Conservation (phyloP, 2,888 invertebrate species). For the Eupeodes luniger region DNA sequence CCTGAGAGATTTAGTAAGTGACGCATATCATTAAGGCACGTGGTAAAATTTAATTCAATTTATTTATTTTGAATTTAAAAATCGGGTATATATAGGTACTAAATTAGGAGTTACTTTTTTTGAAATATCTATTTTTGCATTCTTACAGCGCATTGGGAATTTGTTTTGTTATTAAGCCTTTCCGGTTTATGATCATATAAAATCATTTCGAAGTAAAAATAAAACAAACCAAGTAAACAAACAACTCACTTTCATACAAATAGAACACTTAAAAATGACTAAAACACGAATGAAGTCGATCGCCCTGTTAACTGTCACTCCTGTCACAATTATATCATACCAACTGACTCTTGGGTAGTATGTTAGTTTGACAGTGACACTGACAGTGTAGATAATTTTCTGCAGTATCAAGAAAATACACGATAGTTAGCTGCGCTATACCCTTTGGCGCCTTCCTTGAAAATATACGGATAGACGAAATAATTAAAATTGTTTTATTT, state of each 20-base stretch:
- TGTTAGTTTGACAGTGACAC: no score
- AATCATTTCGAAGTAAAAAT: neutral
- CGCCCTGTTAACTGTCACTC: neutral
- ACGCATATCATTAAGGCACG: neutral
- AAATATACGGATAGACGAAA: no score
- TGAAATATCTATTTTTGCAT: no score
- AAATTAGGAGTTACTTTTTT: neutral
- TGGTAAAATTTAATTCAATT: neutral
- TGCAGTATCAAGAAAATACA: neutral
- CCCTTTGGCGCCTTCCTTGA: neutral
- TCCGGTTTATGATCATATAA: neutral
- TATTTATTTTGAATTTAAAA: neutral
- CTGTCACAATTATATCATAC: neutral
- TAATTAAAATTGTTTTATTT: no score
- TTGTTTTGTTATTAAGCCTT: neutral
- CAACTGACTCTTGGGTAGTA: no score
- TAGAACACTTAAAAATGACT: neutral
- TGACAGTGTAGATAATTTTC: neutral
- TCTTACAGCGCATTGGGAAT: neutral
- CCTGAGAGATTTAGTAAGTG: neutral
- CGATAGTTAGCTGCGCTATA: neutral
- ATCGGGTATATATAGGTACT: neutral
- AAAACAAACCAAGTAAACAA: neutral
- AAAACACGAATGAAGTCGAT: slow-evolving; percentile 1
- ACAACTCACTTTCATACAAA: neutral